Evolutionary conservation across 2,888 invertebrate species (phyloP).

Genomic region (Lypha dubia): DNA sequence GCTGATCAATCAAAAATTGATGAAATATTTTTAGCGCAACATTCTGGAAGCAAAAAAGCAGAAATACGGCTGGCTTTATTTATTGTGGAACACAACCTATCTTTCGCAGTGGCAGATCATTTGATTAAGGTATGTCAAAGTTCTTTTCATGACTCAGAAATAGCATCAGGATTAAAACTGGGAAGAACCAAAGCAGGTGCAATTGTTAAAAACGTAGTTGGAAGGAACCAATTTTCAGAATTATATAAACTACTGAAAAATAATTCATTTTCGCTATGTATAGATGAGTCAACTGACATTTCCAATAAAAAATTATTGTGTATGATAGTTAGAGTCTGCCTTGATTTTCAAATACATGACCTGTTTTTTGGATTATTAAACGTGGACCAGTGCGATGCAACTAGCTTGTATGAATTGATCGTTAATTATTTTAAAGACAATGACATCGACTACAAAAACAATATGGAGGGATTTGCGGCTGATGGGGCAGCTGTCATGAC

Average conservation of each 20-base stretch:
- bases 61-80: constrained; percentile 25
- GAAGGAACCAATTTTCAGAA: background rate
- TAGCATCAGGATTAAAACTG: constrained; percentile 3
- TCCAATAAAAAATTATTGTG: too few relatives aligned
- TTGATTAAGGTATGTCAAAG: background rate
- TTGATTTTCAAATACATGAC: constrained; percentile 46
- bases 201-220: constrained; percentile 23
- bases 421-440: too few relatives aligned
- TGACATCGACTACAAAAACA: too few relatives aligned
- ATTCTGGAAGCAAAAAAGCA: constrained; percentile 15
- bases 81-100: background rate
- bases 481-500: too few relatives aligned
- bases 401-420: too few relatives aligned
- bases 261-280: constrained; percentile 1
- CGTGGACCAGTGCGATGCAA: constrained; percentile 71
- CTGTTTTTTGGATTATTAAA: constrained; percentile 52
- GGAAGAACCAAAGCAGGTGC: constrained; percentile 19
- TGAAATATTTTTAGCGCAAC: background rate
- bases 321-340: background rate
- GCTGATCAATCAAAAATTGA: too few relatives aligned
- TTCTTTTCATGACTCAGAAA: constrained; percentile 9
- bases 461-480: too few relatives aligned
- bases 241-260: constrained; percentile 7
- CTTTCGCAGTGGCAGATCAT: too few relatives aligned
- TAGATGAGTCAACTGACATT: too few relatives aligned